Evolutionary conservation across 2,888 invertebrate genomes (phyloP), one percentile per base, ranked within the genome.

Genomic region (Hemaris fuciformis): DNA sequence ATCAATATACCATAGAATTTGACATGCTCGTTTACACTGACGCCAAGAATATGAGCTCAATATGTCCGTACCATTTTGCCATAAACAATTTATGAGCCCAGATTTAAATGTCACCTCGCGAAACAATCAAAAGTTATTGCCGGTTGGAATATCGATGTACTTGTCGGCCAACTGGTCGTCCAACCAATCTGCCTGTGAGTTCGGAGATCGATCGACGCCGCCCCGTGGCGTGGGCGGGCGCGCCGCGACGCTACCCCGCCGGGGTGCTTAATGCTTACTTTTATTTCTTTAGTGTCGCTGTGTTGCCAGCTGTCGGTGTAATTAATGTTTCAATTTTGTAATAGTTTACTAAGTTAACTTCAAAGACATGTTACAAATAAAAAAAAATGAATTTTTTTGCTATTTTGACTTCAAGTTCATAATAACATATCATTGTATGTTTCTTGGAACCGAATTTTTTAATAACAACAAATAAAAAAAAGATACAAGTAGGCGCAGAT

Each of bases 171-270:
- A 76, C 68, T 46, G 46, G 67, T 59, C 34, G 38, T 4, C 66
- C 57, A 66, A 79, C 73, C 72, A 71, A 73, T 77, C 71, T 69
- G 38, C 38, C 66, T 62, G 71, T 62, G n/a, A 2, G 3, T 38
- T 38, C 38, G 3, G n/a, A 38, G 38, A 38, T 38, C 38, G 38
- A 38, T 38, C 38, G 38, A 38, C 38, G 38, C 69, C 77, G 72
- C 77, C n/a, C 74, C 74, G 53, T 64, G 61, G 58, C 62, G 70
- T 67, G 74, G 77, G 78, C 69, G 78, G 80, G 74, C 66, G 74
- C n/a, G n/a, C n/a, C n/a, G 69, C 64, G 72, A n/a, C 76, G 70
- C 70, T 63, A 64, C 68, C 77, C 73, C 68, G 48, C 64, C 34
- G 31, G 34, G 34, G 45, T 23, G 41, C 61, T 56, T 53, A 42